Percentiles rank a stretch among this genome's conserved stretches.
These are phyloP conservation scores for Saturnia japonica DNA, from an alignment of 2,888 invertebrate genomes.

Conservation along the genomic window DNA sequence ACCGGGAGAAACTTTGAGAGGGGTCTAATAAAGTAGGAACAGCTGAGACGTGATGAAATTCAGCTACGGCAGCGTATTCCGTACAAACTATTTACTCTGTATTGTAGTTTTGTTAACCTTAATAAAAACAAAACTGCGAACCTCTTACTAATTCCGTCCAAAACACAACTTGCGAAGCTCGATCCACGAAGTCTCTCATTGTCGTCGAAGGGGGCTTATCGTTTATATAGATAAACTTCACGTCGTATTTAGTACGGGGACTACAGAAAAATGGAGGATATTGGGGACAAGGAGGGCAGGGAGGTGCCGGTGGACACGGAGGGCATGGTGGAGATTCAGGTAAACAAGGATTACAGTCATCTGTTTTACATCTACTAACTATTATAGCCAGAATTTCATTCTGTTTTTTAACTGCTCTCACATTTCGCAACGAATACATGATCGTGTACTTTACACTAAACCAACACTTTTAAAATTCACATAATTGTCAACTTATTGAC, in stretches of 20 bases:
- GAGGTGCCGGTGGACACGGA: conserved; percentile 27
- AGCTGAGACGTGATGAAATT: conserved; percentile 36
- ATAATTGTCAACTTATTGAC: not conserved
- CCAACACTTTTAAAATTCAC: not conserved
- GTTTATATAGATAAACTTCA: conserved; percentile 80
- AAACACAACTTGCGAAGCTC: conserved; percentile 86
- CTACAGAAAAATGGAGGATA: conserved; percentile 52
- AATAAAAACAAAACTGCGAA: conserved; percentile 32
- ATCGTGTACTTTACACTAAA: not conserved
- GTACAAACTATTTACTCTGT: conserved; percentile 29
- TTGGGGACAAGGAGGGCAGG: conserved; percentile 25
- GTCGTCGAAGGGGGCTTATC: conserved; percentile 82
- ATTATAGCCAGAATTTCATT: not conserved
- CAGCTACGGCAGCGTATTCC: conserved; percentile 34
- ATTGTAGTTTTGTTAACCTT: conserved; percentile 29
- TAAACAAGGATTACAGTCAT: conserved; percentile 22
- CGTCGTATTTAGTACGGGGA: conserved; percentile 63
- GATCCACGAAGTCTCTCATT: conserved; percentile 86
- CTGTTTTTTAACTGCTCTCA: not conserved
- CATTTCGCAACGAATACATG: not conserved
- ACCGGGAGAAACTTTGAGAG: conserved; percentile 26
- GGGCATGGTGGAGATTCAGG: conserved; percentile 24
- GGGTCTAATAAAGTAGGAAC: conserved; percentile 32
- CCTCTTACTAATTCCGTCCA: conserved; percentile 90
- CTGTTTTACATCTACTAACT: not conserved